Evolutionary conservation across 1,140 invertebrate genomes (phyloP), one percentile per base, ranked within the genome.

Genomic region (Hycleus phaleratus): DNA sequence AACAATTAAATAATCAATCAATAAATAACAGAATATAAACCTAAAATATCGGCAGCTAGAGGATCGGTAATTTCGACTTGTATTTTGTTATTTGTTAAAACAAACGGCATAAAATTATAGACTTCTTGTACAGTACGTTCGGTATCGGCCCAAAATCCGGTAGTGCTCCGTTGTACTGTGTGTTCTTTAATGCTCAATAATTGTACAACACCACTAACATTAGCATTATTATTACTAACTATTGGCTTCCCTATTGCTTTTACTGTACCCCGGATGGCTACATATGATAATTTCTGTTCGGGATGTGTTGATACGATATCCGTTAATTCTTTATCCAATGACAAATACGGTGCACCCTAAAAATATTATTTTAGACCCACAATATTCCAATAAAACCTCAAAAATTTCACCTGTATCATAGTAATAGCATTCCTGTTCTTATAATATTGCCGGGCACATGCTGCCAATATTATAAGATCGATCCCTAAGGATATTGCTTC

Each of bases 111-210:
- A 44, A 81, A 77, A 68, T 88, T 87, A 66, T 79, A 83, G 2
- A 85, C 79, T 64, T 88, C 83, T 69, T 88, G 83, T 45, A 91
- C 81, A 10, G 83, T 82, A 56, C 85, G 79, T 54, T 85, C 82
- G 64, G 88, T 83, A 58, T 90, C 85, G 9, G 84, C 82, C 88
- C 88, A 91, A 70, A 88, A 90, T 6, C 88, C 88, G 43, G 84
- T 81, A 10, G 85, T 83, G 40, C 81, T 85, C 70, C 87, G 78
- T 26, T 86, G 82, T 48, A 88, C 78, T 2, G 88, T 80, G 78
- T 90, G 87, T 73, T 91, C 87, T 71, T 86, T 87, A 57, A 86
- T 81, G 64, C 77, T 82, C 55, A 87, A 72, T 64, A 76, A 79
- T 65, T 90, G 87, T 46, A 90, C 73, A 1, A 90, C 87, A 52